Base-by-base conservation (phyloP, 2,797 vertebrate genomes). In the Brachymystax lenok region DNA sequence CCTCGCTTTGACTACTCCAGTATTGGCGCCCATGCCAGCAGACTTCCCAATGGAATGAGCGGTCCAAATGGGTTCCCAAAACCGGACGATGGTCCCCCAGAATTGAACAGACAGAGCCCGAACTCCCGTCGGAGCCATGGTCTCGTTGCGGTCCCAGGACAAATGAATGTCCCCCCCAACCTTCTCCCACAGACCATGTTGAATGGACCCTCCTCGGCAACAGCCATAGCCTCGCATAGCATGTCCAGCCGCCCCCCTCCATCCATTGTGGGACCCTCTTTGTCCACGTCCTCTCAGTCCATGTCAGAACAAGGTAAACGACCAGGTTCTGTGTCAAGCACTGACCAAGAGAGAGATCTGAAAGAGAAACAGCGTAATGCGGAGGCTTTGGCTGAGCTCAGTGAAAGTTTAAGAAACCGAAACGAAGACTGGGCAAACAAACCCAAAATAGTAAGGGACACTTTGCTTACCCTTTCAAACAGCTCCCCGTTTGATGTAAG, bases 321-420 rank as follows among this genome's bases (percentile, higher is more conserved):
- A 72, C 96, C 96, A 0, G 95, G 95, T 28, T 97, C 97, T 0
- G 96, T 96, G 73, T 97, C 97, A 13, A 96, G 96, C 87, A 92
- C 94, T 0, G 97, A 97, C 83, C 96, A 96, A 87, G 97, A 99
- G 77, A 94, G 96, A 66, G 97, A 98, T 66, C 83, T 96, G 78
- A 97, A 97, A 86, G 97, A 99, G 85, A 97, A 97, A 83, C 97
- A 98, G 92, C 94, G 97, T 35, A 98, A 97, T 81, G 95, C 94
- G 0, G 97, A 99, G 90, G 93, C 94, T 33, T 91, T 99, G 86
- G 86, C 95, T 0, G 97, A 99, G 84, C 94, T 98, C 35, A 93
- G 95, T 28, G 97, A 98, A 82, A 97, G 96, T 80, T 93, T 99
- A 78, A 93, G 97, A 81, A 97, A 95, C 92, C 92, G 97, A 10